Evolutionary conservation across 2,113 vertebrate species (phyloP).

Genomic region (Chiloscyllium plagiosum): DNA sequence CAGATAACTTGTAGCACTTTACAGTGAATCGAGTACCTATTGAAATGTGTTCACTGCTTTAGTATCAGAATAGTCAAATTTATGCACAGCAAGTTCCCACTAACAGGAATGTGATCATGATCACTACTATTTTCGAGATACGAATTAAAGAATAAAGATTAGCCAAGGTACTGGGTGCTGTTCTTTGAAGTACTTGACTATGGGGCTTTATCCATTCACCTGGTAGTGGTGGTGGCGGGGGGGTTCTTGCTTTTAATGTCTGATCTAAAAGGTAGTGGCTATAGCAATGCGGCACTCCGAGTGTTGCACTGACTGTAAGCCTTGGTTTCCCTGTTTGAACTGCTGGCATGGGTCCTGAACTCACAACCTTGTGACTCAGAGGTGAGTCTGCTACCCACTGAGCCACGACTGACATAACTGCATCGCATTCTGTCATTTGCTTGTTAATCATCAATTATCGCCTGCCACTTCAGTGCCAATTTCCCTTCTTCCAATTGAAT

Average conservation of each 20-base stretch:
- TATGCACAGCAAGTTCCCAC: not conserved
- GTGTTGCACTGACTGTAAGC: too few species aligned
- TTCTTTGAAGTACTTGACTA: not conserved
- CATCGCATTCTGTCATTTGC: not conserved
- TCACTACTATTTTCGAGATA: not conserved
- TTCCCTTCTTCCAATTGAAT: not conserved
- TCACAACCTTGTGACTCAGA: too few species aligned
- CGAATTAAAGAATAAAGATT: not conserved
- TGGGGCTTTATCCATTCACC: not conserved
- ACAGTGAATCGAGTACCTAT: not conserved
- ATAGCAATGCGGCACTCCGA: too few species aligned
- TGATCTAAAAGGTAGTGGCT: too few species aligned
- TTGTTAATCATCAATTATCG: not conserved
- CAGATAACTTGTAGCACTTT: not conserved
- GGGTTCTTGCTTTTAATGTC: too few species aligned
- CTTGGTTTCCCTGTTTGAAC: too few species aligned
- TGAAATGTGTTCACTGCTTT: not conserved
- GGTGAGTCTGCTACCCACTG: too few species aligned
- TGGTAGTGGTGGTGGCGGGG: too few species aligned
- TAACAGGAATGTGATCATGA: not conserved
- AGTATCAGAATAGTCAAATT: not conserved
- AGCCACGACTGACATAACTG: not conserved
- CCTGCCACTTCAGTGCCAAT: not conserved
- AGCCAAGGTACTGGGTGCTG: not conserved
- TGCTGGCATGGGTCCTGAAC: too few species aligned